Evolutionary conservation across 2,888 invertebrate genomes (phyloP), one percentile per base, ranked within the genome.

Genomic region (Xylophagus ater): DNA sequence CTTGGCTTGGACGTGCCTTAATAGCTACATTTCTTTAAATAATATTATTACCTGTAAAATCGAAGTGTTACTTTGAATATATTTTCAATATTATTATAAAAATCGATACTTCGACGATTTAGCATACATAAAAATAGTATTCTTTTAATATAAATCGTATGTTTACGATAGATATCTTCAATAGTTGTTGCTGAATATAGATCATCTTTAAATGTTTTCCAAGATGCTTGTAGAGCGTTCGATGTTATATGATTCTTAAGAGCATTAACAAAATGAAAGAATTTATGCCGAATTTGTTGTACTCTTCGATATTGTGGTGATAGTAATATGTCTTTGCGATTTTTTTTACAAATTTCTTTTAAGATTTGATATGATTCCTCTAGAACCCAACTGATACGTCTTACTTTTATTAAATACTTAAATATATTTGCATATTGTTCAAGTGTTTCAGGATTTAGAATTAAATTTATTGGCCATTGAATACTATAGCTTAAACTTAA

Each of bases 211-310:
- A 86, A 79, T 43, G 76, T 74, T 2, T 72, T 72, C 85, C 85
- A 86, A 2, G 81, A 80, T 1, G 75, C 70, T 36, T 81, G 76
- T 19, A 86, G 67, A 19, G 84, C 83, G 35, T 78, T 82, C 1
- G 81, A 79, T 1, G 80, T 78, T 37, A 86, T 72, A 56, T 86
- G 85, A 62, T 78, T 81, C 56, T 84, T 80, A 18, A 85, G 57
- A 0, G 81, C 78, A 41, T 79, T 73, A 30, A 85, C 72, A 55
- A 86, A 77, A 40, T 84, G 81, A 19, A 78, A 76, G 76, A 86
- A 79, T 14, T 78, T 70, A 53, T 84, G 81, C 0, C 85, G 71
- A 51, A 76, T 78, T 41, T 78, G 67, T 54, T 85, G 83, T 8
- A 84, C 60, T 36, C 74, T 71, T 35, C 78, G 73, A 61, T 81